phyloP scores from a whole-genome alignment of 2,888 invertebrate genomes.

The Parnassius mnemosyne region DNA sequence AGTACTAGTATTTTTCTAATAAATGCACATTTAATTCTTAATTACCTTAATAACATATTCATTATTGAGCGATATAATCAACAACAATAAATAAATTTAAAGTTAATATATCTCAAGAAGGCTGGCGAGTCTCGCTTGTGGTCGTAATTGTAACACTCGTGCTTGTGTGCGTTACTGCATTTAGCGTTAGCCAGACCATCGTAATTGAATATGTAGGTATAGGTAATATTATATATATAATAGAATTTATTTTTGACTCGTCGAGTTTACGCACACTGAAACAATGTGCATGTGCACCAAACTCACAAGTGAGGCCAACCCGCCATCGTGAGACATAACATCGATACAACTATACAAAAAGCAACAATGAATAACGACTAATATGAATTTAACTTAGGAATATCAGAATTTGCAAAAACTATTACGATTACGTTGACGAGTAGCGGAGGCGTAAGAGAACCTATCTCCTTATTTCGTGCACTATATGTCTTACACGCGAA shows the following conservation, averaged over 20 bases:
- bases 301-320: background rate
- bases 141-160: background rate
- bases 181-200: background rate
- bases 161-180: too few species aligned
- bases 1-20: background rate
- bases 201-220: background rate
- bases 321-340: background rate
- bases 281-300: background rate
- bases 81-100: conserved; percentile 3
- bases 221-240: too few species aligned
- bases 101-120: background rate
- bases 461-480: too few species aligned
- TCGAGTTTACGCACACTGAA: background rate
- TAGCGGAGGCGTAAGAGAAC: too few species aligned
- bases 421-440: background rate
- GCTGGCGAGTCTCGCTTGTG: background rate
- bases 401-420: background rate
- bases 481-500: too few species aligned
- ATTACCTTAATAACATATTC: background rate
- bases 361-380: background rate
- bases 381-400: background rate
- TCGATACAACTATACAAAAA: too few species aligned
- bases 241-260: background rate
- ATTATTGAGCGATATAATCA: conserved; percentile 11
- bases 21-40: background rate